phyloP scores from a whole-genome alignment of 2,888 invertebrate species.

The Lasioglossum leucozonium region DNA sequence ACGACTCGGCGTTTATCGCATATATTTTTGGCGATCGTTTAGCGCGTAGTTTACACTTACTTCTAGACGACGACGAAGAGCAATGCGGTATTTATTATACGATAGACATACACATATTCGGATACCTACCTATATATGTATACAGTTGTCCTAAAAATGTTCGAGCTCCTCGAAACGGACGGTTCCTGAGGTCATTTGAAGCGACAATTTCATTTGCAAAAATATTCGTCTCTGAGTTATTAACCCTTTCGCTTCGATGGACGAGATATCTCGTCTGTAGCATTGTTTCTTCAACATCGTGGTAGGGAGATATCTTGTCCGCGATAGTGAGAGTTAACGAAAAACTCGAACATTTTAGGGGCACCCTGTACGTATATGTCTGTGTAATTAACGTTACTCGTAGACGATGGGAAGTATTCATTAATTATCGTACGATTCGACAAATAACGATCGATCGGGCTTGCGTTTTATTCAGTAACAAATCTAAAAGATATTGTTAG shows the following conservation, averaged over 20 bases:
- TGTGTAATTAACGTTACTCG: slow-evolving; percentile 50
- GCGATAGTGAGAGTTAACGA: too few relatives aligned
- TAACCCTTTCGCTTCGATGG: too few relatives aligned
- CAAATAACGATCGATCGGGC: slow-evolving; percentile 29
- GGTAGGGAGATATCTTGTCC: too few relatives aligned
- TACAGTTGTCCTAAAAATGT: too few relatives aligned
- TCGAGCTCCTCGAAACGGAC: too few relatives aligned
- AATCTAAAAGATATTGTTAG: background rate
- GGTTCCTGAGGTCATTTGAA: too few relatives aligned
- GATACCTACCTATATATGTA: background rate
- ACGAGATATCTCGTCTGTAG: too few relatives aligned
- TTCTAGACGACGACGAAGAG: slow-evolving; percentile 27
- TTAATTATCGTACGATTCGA: slow-evolving; percentile 48
- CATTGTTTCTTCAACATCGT: too few relatives aligned
- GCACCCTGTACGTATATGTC: background rate
- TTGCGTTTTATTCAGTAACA: slow-evolving; percentile 26
- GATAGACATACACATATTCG: background rate
- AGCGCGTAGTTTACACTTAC: slow-evolving; percentile 57
- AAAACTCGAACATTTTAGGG: too few relatives aligned
- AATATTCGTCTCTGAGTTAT: too few relatives aligned
- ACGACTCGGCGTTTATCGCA: slow-evolving; percentile 37
- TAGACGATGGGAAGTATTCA: slow-evolving; percentile 44
- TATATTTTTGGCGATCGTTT: slow-evolving; percentile 59
- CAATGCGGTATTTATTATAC: slow-evolving; percentile 55
- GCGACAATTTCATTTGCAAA: too few relatives aligned